Conservation (phyloP, 2,797 vertebrate genomes). For the Takifugu ocellatus region DNA sequence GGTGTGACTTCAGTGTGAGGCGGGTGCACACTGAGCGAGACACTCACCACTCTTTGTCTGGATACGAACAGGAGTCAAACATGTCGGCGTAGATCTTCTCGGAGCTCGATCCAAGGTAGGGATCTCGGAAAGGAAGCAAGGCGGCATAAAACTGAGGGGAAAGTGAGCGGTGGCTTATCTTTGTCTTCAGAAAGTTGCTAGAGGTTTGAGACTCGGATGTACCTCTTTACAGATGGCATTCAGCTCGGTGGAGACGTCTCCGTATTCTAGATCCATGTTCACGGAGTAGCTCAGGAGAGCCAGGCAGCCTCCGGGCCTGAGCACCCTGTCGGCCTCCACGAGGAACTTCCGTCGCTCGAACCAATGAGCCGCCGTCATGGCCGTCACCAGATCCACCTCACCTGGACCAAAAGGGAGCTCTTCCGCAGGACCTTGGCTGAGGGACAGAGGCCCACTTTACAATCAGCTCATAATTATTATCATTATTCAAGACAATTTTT, state of each 20-base stretch:
- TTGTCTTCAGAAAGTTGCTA: not conserved
- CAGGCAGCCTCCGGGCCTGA: constrained; percentile 73
- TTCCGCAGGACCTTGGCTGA: constrained; percentile 73
- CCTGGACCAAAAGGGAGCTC: constrained; percentile 60
- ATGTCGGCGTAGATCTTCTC: constrained; percentile 52
- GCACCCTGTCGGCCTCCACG: constrained; percentile 63
- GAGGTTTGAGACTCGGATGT: not conserved
- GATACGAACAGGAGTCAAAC: constrained; percentile 67
- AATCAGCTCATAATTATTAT: not conserved
- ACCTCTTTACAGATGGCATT: constrained; percentile 74
- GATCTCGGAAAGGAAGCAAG: constrained; percentile 39
- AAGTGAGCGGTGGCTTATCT: not conserved
- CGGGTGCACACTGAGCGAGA: not conserved
- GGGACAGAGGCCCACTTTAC: too few species aligned
- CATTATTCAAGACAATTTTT: not conserved
- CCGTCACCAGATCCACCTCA: constrained; percentile 67
- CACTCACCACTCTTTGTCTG: constrained; percentile 78
- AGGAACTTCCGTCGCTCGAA: constrained; percentile 71
- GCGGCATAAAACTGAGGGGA: constrained; percentile 45
- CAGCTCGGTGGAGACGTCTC: constrained; percentile 53
- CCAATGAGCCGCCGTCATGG: constrained; percentile 77
- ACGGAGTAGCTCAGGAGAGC: constrained; percentile 70
- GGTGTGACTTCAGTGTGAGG: not conserved
- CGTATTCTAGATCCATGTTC: constrained; percentile 65
- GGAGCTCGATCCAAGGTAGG: constrained; percentile 30